Evolutionary conservation across 2,888 invertebrate species (phyloP).

Genomic region (Encarsia formosa): DNA sequence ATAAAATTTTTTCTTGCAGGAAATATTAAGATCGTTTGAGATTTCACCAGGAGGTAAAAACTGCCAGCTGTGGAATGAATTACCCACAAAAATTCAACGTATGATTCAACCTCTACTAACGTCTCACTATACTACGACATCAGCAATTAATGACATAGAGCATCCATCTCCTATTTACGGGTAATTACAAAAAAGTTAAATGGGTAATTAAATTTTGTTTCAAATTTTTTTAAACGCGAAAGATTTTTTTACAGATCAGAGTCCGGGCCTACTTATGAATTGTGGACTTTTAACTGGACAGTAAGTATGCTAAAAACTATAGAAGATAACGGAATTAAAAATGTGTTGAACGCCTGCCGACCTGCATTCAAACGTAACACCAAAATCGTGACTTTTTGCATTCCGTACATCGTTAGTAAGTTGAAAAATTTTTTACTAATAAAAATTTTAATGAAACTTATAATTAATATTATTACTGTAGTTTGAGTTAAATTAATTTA

Average conservation of each 20-base stretch:
- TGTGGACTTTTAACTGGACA: slow-evolving; percentile 77
- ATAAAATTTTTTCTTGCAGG: slow-evolving; percentile 50
- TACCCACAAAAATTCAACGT: slow-evolving; percentile 69
- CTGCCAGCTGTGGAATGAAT: slow-evolving; percentile 64
- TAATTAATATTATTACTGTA: not conserved
- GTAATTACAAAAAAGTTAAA: slow-evolving; percentile 30
- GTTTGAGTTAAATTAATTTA: no score
- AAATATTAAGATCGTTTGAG: slow-evolving; percentile 68
- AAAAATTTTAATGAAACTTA: not conserved
- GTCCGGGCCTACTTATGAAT: slow-evolving; percentile 64
- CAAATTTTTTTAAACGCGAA: not conserved
- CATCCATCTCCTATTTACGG: slow-evolving; percentile 50
- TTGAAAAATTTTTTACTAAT: slow-evolving; percentile 13
- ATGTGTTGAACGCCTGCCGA: slow-evolving; percentile 65
- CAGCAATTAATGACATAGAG: slow-evolving; percentile 34
- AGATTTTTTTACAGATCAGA: slow-evolving; percentile 54
- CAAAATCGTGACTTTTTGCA: slow-evolving; percentile 67
- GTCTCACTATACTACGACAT: slow-evolving; percentile 55
- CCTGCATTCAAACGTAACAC: slow-evolving; percentile 73
- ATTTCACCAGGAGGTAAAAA: slow-evolving; percentile 64
- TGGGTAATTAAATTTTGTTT: not conserved
- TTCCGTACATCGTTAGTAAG: slow-evolving; percentile 66
- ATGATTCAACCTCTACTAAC: slow-evolving; percentile 72
- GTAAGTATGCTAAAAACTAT: slow-evolving; percentile 64
- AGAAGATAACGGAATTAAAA: slow-evolving; percentile 58